Percentiles rank a stretch among this genome's conserved stretches.
Evolutionary conservation across 2,888 invertebrate species (phyloP).

Genomic region (Orchestes rusci): DNA sequence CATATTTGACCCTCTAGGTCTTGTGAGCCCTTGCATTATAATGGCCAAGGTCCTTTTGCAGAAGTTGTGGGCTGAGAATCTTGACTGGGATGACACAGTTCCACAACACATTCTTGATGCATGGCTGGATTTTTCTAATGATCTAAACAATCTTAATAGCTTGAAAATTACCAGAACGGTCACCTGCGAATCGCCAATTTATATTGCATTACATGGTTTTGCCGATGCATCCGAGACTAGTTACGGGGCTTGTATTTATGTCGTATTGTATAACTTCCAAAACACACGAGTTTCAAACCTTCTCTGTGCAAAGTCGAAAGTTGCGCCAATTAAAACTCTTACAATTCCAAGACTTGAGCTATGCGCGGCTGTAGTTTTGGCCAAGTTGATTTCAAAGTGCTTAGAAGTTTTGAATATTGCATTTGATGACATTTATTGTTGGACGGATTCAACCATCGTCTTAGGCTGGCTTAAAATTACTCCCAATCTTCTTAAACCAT

Average conservation of each 20-base stretch:
- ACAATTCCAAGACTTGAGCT: constrained; percentile 20
- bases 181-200: constrained; percentile 3
- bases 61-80: too few relatives aligned
- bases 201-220: constrained; percentile 16
- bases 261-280: constrained; percentile 1
- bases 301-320: constrained; percentile 16
- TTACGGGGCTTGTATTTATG: constrained; percentile 12
- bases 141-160: too few relatives aligned
- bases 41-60: too few relatives aligned
- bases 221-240: constrained; percentile 1
- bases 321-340: constrained; percentile 15
- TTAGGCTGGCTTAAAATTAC: constrained; percentile 22
- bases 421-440: constrained; percentile 3
- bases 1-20: constrained; percentile 19
- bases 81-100: too few relatives aligned
- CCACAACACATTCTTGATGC: too few relatives aligned
- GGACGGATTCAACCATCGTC: constrained; percentile 25
- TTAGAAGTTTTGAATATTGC: neutral
- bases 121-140: too few relatives aligned
- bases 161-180: too few relatives aligned
- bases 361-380: constrained; percentile 16
- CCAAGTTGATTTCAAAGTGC: constrained; percentile 2
- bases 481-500: constrained; percentile 13
- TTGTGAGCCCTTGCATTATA: constrained; percentile 16
- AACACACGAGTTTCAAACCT: constrained; percentile 6